phyloP scores from a whole-genome alignment of 2,797 vertebrate species.

The Pseudopleuronectes americanus region DNA sequence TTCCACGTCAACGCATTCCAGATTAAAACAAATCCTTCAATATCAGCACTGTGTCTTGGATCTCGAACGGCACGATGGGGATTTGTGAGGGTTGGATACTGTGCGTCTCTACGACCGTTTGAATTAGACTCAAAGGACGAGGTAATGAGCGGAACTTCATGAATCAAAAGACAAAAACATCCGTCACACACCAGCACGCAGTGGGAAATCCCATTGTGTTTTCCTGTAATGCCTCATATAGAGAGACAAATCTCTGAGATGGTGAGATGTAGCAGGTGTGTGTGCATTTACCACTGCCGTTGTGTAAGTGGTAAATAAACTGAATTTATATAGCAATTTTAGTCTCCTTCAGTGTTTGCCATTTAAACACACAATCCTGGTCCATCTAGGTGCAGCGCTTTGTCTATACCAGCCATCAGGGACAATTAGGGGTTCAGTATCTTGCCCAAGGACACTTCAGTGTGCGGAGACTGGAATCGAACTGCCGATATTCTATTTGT shows the following conservation, averaged over 20 bases:
- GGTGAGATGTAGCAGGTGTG: not conserved
- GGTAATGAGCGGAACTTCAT: constrained; percentile 47
- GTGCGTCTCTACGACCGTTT: constrained; percentile 17
- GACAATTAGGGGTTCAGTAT: too few relatives aligned
- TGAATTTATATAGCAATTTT: too few relatives aligned
- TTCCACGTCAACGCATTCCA: constrained; percentile 27
- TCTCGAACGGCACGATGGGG: constrained; percentile 16
- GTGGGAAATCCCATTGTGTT: constrained; percentile 42
- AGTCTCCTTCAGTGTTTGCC: too few relatives aligned
- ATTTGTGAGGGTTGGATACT: constrained; percentile 19
- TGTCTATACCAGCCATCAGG: too few relatives aligned
- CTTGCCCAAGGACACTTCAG: too few relatives aligned
- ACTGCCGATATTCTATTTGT: too few relatives aligned
- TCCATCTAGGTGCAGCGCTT: too few relatives aligned
- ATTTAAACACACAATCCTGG: too few relatives aligned
- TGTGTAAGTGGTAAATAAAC: not conserved
- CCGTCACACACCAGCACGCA: constrained; percentile 35
- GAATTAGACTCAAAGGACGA: constrained; percentile 8
- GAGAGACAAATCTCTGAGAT: constrained; percentile 28
- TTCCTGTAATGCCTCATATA: constrained; percentile 17
- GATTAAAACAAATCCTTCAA: constrained; percentile 51
- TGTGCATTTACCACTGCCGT: constrained; percentile 2
- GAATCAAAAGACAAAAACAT: constrained; percentile 50
- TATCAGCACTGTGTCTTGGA: constrained; percentile 15
- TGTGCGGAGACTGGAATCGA: too few relatives aligned